Base-by-base conservation (phyloP, 2,797 vertebrate species). In the Labeo calbasu region DNA sequence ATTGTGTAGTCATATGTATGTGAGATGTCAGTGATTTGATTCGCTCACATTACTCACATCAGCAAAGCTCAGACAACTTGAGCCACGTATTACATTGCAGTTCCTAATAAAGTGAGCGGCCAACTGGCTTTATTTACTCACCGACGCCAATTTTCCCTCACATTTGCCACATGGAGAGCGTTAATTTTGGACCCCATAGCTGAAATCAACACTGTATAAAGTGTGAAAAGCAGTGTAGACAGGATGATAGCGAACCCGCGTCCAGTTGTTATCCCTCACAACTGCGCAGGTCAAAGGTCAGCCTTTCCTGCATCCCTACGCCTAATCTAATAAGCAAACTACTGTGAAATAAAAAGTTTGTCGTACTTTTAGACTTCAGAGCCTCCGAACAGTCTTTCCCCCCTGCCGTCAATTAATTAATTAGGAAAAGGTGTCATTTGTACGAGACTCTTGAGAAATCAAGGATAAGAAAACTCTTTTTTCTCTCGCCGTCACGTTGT, bases 371-470 rank as follows among this genome's bases (percentile, higher is more conserved):
- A 73, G 43, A 73, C 88, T 78, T 77, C 79, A 46, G 46, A 32
- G 69, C 61, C 75, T 59, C 68, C 15, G 11, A 63, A 89, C 87
- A 88, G 85, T 79, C 40, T 71, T 23, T 63, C 73, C 80, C 84
- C 66, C 85, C 2, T 15, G 77, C 40, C 79, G 13, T 68, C 66
- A 92, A 94, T 95, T 95, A 94, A 95, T 95, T 95, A 95, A 94
- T 95, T 94, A 94, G 91, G 91, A 91, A 87, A 89, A 81, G 85
- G 89, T 89, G 88, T 79, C 89, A 89, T 88, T 89, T 77, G 80
- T 82, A 87, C 43, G 43, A 84, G 91, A 91, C 94, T 92, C 94
- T 87, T 71, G 94, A 93, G 95, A 95, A 95, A 96, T 96, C 93
- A 94, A 91, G 92, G 83, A 46, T 84, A 90, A 89, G 88, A 88